Base-by-base conservation (phyloP, 2,113 vertebrate species). In the Bubo scandiacus region DNA sequence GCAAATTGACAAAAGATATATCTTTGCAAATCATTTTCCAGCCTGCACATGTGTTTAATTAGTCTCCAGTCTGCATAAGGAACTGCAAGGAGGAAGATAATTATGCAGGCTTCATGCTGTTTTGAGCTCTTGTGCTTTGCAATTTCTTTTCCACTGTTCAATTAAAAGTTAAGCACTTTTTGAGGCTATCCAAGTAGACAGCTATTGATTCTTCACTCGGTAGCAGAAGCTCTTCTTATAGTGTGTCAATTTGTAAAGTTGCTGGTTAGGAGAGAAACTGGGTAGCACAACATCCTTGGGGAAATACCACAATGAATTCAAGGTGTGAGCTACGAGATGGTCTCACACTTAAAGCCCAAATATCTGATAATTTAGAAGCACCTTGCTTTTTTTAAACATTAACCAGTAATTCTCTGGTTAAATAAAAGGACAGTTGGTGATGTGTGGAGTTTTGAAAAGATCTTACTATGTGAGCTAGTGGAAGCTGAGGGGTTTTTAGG, bases 151-250 rank as follows among this genome's bases (percentile, higher is more conserved):
- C 67, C 45, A 78, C 67, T 1, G 16, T 88, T 97, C 92, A 94
- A 94, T 96, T 95, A 96, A 96, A 96, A 96, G 88, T 94, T 94
- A 95, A 94, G 86, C 92, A n/a, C 78, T 96, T 94, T 96, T 51
- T 94, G 92, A 95, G 81, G 84, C 88, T 59, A 68, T 80, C 83
- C 40, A 67, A 94, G 91, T 80, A 94, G 94, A 91, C 92, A 92
- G 93, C 58, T 96, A 96, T 96, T 85, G 96, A 96, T 96, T 97
- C 81, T 91, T 94, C 43, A 66, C 79, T 87, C 54, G 62, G 59
- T 54, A 89, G 74, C 68, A 91, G 87, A 20, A 94, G 45, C 81
- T 93, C 18, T 82, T 83, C 83, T 84, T 62, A 51, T 18, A 86
- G 67, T 90, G 92, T 81, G 91, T 73, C 81, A 92, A 63, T 95